Evolutionary conservation across 2,113 vertebrate genomes (phyloP).

Genomic region (Malaclemys terrapin): DNA sequence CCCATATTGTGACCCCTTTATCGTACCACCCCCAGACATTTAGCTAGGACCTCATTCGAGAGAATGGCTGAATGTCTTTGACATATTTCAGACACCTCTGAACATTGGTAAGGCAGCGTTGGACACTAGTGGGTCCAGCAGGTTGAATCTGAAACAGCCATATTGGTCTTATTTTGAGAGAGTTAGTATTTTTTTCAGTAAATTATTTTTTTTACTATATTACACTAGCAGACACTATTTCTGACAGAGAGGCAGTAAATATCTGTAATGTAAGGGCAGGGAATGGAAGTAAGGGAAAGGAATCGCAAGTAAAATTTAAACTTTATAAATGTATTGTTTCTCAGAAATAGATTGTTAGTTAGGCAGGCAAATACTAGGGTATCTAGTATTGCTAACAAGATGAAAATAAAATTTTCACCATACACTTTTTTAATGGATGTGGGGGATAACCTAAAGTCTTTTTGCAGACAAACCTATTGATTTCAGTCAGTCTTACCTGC

Average conservation of each 20-base stretch:
- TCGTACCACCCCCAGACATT: background rate
- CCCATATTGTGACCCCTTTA: background rate
- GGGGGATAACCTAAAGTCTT: background rate
- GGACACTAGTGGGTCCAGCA: background rate
- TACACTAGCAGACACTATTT: background rate
- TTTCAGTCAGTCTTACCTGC: background rate
- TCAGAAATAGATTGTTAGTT: background rate
- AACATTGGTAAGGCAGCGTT: background rate
- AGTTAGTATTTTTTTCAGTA: background rate
- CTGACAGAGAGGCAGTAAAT: background rate
- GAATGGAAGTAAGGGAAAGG: background rate
- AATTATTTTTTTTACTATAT: background rate
- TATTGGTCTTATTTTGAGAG: background rate
- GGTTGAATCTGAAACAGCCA: background rate
- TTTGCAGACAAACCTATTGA: background rate
- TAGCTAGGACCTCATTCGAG: background rate
- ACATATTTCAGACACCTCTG: background rate
- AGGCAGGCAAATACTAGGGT: background rate
- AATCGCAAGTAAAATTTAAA: background rate
- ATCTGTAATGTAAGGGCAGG: background rate
- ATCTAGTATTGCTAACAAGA: background rate
- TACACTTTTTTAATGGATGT: background rate
- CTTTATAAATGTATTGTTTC: background rate
- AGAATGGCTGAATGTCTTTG: constrained; percentile 21
- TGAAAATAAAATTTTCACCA: background rate